Conservation (phyloP, 2,888 invertebrate genomes). For the Athetis lepigone region DNA sequence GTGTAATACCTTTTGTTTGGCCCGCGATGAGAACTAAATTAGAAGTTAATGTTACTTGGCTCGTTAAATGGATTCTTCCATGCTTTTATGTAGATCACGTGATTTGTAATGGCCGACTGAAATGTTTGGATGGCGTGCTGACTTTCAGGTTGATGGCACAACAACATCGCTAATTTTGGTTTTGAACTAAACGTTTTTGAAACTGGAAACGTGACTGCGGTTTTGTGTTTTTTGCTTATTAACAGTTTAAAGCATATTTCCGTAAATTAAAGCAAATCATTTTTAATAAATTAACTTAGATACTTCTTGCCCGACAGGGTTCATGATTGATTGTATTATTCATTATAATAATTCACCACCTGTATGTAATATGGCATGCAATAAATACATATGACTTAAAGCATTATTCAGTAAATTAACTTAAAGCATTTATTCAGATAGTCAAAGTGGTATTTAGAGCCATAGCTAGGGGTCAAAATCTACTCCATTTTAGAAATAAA, state of each 20-base stretch:
- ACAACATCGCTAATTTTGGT: conserved; percentile 20
- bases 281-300: no score
- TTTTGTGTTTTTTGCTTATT: not conserved
- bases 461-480: no score
- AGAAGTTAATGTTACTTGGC: conserved; percentile 42
- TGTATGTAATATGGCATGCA: no score
- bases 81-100: conserved; percentile 48
- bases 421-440: not conserved
- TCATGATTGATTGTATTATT: no score
- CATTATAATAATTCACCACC: no score
- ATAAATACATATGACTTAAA: no score
- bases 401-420: no score
- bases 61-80: conserved; percentile 40
- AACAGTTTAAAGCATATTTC: not conserved
- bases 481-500: no score
- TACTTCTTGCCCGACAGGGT: no score
- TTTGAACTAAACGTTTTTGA: conserved; percentile 26
- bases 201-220: not conserved
- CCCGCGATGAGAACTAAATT: conserved; percentile 52
- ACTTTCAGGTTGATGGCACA: conserved; percentile 28
- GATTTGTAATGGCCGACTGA: conserved; percentile 39
- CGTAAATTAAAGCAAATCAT: no score
- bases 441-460: not conserved
- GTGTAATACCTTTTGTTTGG: conserved; percentile 57
- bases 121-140: conserved; percentile 47